A percentile compares a stretch with the other conserved stretches of the same genome.
Evolutionary conservation across 2,113 vertebrate species (phyloP).

Genomic region (Tachysurus fulvidraco): DNA sequence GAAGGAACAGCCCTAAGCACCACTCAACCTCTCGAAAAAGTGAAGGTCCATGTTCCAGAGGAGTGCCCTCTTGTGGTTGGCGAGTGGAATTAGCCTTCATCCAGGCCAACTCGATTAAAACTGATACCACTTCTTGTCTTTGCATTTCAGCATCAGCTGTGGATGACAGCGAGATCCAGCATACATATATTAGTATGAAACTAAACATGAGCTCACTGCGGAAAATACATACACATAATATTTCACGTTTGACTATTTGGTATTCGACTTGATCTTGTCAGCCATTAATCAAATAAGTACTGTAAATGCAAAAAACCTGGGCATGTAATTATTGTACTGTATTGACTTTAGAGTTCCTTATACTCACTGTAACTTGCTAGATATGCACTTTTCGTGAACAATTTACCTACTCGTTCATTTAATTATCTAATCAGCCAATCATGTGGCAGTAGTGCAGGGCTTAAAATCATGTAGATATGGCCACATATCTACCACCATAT

Average conservation of each 20-base stretch:
- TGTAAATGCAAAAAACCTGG: neutral
- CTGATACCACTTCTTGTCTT: conserved; percentile 99
- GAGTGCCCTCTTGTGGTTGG: conserved; percentile 65
- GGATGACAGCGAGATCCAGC: conserved; percentile 51
- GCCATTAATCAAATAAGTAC: neutral
- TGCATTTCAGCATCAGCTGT: conserved; percentile 97
- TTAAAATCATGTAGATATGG: too few relatives aligned
- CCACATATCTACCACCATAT: too few relatives aligned
- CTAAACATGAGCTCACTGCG: neutral
- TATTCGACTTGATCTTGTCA: neutral
- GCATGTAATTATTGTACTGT: neutral
- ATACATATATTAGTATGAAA: neutral
- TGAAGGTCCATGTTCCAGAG: conserved; percentile 70
- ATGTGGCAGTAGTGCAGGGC: too few relatives aligned
- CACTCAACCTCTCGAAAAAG: conserved; percentile 50
- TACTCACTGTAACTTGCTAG: neutral
- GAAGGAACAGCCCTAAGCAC: conserved; percentile 60
- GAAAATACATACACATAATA: neutral
- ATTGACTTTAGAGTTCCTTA: neutral
- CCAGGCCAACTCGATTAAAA: conserved; percentile 76
- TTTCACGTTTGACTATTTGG: neutral
- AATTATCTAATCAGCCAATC: too few relatives aligned
- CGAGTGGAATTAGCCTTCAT: conserved; percentile 56
- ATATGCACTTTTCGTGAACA: neutral
- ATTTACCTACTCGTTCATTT: too few relatives aligned